Base-by-base conservation (phyloP, 2,888 invertebrate genomes). In the Epistrophe eligans region DNA sequence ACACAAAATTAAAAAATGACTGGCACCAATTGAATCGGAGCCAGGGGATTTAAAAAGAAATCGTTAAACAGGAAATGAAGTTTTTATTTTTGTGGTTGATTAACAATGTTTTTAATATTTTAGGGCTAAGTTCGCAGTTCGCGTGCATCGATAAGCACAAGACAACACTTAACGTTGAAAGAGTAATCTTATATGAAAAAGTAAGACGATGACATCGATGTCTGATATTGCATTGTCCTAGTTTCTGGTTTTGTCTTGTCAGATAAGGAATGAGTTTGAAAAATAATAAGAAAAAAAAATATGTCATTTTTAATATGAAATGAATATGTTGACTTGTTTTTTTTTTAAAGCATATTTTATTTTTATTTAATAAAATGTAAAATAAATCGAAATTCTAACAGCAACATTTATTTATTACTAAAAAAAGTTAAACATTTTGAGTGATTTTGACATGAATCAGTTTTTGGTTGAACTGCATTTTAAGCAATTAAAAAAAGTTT, bases 61-160 rank as follows among this genome's bases (percentile, higher is more conserved):
- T 19, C 15, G 0, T 66, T 17, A 67, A 67, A 19, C 67, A 67
- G 67, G 67, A 67, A 67, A 28, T 43, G 28, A n/a, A 24, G 24
- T 24, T 24, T 24, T 24, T 10, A 45, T 45, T 19, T 6, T 43
- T 28, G n/a, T 64, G 28, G n/a, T 32, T 45, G 45, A 45, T 45
- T 48, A n/a, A 48, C 11, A 17, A 38, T 2, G n/a, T 40, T 45
- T 48, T 32, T 1, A 7, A 24, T 38, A 13, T 24, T 24, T 43
- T 45, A 48, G 48, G 35, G 48, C 32, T 48, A 50, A 67, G 35
- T 35, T 67, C 66, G 32, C 10, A 40, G 15, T 10, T 64, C 15
- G 19, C 0, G 32, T 9, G 19, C 2, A 13, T 8, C 32, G 67
- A 67, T 67, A 67, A 67, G 35, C 13, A 1, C 10, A 24, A 0